phyloP scores from a whole-genome alignment of 2,113 vertebrate species.

The Scopus umbretta region DNA sequence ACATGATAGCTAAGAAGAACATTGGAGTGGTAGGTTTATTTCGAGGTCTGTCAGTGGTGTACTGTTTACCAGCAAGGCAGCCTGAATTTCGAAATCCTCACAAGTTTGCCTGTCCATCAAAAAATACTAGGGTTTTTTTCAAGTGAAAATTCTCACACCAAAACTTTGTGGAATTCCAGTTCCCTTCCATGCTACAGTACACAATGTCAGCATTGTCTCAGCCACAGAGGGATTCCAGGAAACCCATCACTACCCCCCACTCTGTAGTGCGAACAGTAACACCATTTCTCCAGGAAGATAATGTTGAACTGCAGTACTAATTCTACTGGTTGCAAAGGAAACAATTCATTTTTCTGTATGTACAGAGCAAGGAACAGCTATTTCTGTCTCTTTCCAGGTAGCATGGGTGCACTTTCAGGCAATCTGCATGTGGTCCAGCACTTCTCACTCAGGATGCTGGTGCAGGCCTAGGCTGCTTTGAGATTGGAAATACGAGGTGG shows the following conservation, averaged over 20 bases:
- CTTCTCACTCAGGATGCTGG: not conserved
- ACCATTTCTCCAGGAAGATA: not conserved
- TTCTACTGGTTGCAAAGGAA: not conserved
- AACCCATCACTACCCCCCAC: not conserved
- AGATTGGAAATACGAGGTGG: not conserved
- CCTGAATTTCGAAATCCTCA: not conserved
- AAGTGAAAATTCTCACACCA: not conserved
- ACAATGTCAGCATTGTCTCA: fast-evolving
- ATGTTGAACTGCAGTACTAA: not conserved
- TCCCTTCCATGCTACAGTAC: not conserved
- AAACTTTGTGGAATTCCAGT: not conserved
- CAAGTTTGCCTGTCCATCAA: not conserved
- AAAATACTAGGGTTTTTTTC: not conserved
- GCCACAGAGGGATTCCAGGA: not conserved
- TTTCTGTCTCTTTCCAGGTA: not conserved
- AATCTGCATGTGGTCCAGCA: not conserved
- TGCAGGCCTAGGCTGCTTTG: not conserved
- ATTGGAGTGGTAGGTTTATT: not conserved
- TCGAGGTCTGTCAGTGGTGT: not conserved
- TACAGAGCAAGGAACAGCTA: not conserved
- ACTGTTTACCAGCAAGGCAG: no score
- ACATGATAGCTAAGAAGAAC: not conserved
- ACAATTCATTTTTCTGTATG: not conserved
- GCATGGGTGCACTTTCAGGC: not conserved
- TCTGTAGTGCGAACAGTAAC: not conserved